phyloP scores from a whole-genome alignment of 2,113 vertebrate species.

The Baryphthengus martii region DNA sequence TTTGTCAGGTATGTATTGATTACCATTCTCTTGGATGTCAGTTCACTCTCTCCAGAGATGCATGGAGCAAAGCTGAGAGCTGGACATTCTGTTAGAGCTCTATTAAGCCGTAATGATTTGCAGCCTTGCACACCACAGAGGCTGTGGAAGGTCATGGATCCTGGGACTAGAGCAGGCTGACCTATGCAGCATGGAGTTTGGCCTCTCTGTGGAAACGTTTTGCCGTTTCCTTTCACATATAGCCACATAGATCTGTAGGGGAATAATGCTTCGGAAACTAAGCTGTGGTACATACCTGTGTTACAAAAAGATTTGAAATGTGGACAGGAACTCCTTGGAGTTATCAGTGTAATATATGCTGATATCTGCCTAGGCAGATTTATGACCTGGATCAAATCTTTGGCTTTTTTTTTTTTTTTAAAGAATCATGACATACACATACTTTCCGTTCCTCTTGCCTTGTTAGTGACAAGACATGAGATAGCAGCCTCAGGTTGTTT shows the following conservation, averaged over 20 bases:
- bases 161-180: neutral
- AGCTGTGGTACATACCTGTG: neutral
- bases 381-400: neutral
- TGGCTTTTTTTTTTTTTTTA: neutral
- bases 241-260: neutral
- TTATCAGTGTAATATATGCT: neutral
- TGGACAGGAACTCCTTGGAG: neutral
- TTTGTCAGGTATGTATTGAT: constrained; percentile 42
- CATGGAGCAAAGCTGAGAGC: neutral
- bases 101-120: constrained; percentile 23
- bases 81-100: neutral
- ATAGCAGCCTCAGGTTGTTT: neutral
- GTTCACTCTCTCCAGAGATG: neutral
- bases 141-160: neutral
- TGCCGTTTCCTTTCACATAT: neutral
- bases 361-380: neutral
- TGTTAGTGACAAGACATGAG: neutral
- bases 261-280: neutral
- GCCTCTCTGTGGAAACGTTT: neutral
- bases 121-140: neutral
- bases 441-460: neutral
- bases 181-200: neutral
- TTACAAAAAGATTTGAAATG: neutral
- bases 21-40: neutral
- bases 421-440: neutral